A percentile compares a stretch with the other conserved stretches of the same genome.
Conservation (phyloP, 53 echinoderm and acorn worm genomes). For the Paelopatides confundens region DNA sequence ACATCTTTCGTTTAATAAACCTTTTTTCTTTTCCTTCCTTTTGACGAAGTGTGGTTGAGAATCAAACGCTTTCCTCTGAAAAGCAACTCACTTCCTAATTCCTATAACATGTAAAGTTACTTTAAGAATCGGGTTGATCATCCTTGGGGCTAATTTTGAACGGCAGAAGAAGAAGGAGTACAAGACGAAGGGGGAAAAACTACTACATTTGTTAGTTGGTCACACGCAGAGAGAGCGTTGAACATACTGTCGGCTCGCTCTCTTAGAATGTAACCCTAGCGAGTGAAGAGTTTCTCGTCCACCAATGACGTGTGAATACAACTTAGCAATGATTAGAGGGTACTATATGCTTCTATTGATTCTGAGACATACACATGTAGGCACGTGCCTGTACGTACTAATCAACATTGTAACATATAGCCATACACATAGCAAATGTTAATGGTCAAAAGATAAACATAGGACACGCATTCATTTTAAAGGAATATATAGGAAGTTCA, state of each 20-base stretch:
- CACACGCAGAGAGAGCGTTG: not conserved
- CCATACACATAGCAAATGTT: no score
- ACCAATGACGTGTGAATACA: not conserved
- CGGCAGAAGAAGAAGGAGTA: not conserved
- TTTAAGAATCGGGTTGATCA: conserved; percentile 13
- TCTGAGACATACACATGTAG: no score
- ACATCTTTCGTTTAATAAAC: not conserved
- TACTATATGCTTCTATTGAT: no score
- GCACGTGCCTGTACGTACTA: no score
- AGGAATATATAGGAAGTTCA: no score
- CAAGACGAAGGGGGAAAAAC: no score
- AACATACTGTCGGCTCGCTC: not conserved
- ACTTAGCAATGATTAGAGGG: no score
- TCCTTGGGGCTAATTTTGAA: conserved; percentile 16
- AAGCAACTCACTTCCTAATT: no score
- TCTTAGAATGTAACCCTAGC: not conserved
- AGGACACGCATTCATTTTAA: no score
- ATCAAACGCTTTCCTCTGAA: not conserved
- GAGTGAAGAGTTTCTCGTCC: not conserved
- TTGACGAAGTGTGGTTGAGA: not conserved
- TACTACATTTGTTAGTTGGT: not conserved
- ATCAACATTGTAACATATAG: no score
- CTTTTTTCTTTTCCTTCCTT: not conserved
- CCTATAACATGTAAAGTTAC: not conserved
- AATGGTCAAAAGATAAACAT: no score